Percentiles rank a stretch among this genome's conserved stretches.
These are phyloP conservation scores for Cryptocephalus primarius DNA, from an alignment of 2,888 invertebrate genomes.

Conservation along the genomic window DNA sequence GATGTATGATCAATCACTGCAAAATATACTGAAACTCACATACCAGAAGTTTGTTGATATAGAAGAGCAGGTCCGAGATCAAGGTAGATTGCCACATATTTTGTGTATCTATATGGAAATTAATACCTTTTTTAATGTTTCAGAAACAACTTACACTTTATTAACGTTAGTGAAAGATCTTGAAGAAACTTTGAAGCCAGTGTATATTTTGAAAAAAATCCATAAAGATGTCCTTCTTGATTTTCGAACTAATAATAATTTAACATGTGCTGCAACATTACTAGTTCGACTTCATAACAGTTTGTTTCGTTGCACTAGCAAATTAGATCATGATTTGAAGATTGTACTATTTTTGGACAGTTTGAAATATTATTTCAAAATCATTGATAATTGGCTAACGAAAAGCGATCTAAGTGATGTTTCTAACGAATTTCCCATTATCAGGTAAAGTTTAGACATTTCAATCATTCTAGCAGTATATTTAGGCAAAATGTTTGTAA, in stretches of 20 bases:
- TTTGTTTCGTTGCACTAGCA: slow-evolving; percentile 22
- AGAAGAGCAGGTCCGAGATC: slow-evolving; percentile 26
- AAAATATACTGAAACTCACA: slow-evolving; percentile 25
- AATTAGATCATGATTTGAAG: slow-evolving; percentile 29
- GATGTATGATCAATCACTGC: slow-evolving; percentile 24
- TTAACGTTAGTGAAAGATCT: slow-evolving; percentile 24
- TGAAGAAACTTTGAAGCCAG: slow-evolving; percentile 21
- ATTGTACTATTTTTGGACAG: slow-evolving; percentile 30
- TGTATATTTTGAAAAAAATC: slow-evolving; percentile 21
- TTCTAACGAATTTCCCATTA: slow-evolving; percentile 30
- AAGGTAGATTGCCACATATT: slow-evolving; percentile 20
- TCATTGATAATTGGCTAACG: slow-evolving; percentile 30
- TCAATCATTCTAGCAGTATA: no score
- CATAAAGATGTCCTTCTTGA: slow-evolving; percentile 22
- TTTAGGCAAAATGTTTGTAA: no score
- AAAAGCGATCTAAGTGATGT: slow-evolving; percentile 29
- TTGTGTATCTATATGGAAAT: no score
- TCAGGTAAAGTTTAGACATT: slow-evolving; percentile 4
- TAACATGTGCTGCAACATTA: slow-evolving; percentile 22
- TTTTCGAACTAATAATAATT: slow-evolving; percentile 14
- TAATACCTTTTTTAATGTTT: slow-evolving; percentile 10
- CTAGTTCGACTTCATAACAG: slow-evolving; percentile 24
- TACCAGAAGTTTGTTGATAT: slow-evolving; percentile 22
- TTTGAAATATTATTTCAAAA: slow-evolving; percentile 28
- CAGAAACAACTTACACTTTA: slow-evolving; percentile 29